Percentiles rank a stretch among this genome's conserved stretches.
These are phyloP conservation scores for Montifringilla adamsi DNA, from an alignment of 2,113 vertebrate species.

Conservation along the genomic window DNA sequence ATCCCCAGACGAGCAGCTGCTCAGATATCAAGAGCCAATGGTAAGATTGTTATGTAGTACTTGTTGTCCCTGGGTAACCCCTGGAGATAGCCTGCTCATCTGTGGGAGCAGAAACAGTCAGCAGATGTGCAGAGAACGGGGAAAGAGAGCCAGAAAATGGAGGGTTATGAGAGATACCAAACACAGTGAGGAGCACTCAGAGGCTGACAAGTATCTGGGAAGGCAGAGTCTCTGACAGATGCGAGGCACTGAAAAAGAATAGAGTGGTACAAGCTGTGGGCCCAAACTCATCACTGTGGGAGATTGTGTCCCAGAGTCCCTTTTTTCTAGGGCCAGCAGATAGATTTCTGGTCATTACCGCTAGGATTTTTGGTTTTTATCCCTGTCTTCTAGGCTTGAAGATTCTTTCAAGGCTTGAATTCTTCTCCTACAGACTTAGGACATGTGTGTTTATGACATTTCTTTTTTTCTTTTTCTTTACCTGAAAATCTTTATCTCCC, in stretches of 20 bases:
- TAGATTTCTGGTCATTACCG: background rate
- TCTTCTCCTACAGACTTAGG: background rate
- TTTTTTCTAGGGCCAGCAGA: background rate
- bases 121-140: background rate
- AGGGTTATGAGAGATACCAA: background rate
- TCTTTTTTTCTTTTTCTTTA: background rate
- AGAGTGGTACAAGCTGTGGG: background rate
- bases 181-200: background rate
- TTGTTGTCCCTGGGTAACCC: slow-evolving; percentile 28
- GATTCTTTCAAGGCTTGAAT: background rate
- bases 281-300: background rate
- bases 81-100: background rate
- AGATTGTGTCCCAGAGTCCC: background rate
- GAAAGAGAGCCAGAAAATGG: slow-evolving; percentile 2
- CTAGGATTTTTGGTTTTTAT: background rate
- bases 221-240: background rate
- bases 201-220: background rate
- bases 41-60: background rate
- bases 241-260: background rate
- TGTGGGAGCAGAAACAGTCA: background rate
- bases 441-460: fast-evolving
- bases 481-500: background rate
- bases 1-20: slow-evolving; percentile 10
- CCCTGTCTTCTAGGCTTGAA: background rate
- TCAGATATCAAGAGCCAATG: background rate